Evolutionary conservation across 1,140 invertebrate species (phyloP).

Genomic region (Tetramorium parvispinum): DNA sequence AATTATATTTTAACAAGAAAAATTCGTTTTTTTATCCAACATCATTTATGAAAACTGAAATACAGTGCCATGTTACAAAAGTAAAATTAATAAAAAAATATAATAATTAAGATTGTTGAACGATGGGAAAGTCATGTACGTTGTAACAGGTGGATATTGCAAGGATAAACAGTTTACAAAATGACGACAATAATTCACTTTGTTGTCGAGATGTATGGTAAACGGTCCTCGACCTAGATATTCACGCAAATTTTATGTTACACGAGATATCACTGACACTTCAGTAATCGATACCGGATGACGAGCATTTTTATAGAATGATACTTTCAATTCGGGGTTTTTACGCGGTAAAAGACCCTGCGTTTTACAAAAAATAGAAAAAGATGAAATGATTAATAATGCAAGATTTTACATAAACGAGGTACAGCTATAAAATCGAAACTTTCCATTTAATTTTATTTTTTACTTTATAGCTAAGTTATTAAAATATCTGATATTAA

Average conservation of each 20-base stretch:
- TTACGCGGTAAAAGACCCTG: neutral
- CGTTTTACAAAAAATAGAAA: neutral
- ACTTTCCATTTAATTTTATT: neutral
- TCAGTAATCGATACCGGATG: conserved; percentile 2
- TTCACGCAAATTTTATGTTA: conserved; percentile 44
- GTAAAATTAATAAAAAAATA: neutral
- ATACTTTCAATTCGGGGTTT: neutral
- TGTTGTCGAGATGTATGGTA: neutral
- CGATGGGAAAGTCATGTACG: neutral
- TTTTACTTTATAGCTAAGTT: neutral
- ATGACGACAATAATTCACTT: conserved; percentile 61
- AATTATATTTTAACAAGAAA: neutral
- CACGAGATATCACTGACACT: neutral
- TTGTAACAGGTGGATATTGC: conserved; percentile 41
- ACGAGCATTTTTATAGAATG: conserved; percentile 4
- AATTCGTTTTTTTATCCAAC: neutral
- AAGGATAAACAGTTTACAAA: conserved; percentile 29
- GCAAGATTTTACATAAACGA: neutral
- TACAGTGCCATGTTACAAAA: neutral
- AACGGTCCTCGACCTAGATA: conserved; percentile 66
- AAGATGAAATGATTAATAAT: neutral
- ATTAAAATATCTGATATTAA: conserved; percentile 11
- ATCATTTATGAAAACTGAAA: neutral
- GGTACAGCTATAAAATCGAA: neutral
- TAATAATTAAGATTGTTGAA: neutral